Conservation (phyloP, 2,113 vertebrate genomes). For the Hiodon tergisus region DNA sequence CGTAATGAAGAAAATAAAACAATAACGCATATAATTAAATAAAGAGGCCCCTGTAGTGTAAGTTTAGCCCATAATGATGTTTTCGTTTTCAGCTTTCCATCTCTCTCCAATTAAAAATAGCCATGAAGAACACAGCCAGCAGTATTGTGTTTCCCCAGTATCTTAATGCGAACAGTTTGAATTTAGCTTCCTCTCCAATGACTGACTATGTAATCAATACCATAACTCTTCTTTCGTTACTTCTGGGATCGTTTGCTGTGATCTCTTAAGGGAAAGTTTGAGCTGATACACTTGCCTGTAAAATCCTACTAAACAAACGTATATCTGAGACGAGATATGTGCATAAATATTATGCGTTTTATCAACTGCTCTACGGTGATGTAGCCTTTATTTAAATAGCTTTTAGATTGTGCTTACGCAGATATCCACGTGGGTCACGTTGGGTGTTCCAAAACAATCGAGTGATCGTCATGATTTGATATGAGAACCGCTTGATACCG, state of each 20-base stretch:
- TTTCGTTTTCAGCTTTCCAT: constrained; percentile 54
- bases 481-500: background rate
- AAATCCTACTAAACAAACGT: no score
- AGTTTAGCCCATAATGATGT: constrained; percentile 63
- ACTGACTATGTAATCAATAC: constrained; percentile 64
- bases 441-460: no score
- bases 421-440: no score
- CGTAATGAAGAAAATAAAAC: constrained; percentile 59
- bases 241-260: constrained; percentile 53
- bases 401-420: no score
- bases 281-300: no score
- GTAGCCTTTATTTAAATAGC: no score
- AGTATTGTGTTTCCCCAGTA: constrained; percentile 52
- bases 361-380: no score
- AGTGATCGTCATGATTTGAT: background rate
- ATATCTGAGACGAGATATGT: no score
- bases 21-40: constrained; percentile 66
- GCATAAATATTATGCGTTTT: no score
- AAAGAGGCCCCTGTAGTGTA: constrained; percentile 60
- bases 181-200: constrained; percentile 52
- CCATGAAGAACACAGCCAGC: constrained; percentile 53
- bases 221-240: constrained; percentile 46
- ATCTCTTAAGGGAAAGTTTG: constrained; percentile 34
- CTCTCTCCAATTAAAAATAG: constrained; percentile 66
- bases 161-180: constrained; percentile 50